Percentiles rank a stretch among this genome's conserved stretches.
Evolutionary conservation across 2,888 invertebrate species (phyloP).

Genomic region (Heliconius sara): DNA sequence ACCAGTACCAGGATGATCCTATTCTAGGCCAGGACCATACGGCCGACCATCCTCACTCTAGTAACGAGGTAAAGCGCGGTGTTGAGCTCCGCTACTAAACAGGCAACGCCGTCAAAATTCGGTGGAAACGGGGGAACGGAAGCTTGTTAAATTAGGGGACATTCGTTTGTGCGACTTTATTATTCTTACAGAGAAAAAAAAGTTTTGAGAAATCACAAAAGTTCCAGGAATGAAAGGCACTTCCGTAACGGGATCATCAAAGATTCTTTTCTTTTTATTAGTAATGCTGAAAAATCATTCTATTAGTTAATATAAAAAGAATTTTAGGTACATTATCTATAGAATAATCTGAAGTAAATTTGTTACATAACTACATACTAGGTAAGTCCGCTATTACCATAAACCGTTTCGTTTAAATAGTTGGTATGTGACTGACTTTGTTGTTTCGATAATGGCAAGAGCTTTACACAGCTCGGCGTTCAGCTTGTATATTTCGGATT

Average conservation of each 20-base stretch:
- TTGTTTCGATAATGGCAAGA: slow-evolving; percentile 17
- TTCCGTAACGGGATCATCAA: slow-evolving; percentile 10
- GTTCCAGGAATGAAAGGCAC: background rate
- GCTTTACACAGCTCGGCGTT: slow-evolving; percentile 7
- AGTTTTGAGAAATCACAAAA: slow-evolving; percentile 1
- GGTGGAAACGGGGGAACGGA: background rate
- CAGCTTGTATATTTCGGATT: slow-evolving; percentile 20
- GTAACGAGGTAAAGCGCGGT: background rate
- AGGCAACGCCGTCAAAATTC: background rate
- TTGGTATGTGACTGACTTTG: slow-evolving; percentile 12
- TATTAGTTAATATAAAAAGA: background rate
- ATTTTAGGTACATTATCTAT: background rate
- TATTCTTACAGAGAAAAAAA: background rate
- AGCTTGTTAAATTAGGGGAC: background rate
- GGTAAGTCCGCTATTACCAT: background rate
- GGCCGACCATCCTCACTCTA: too few relatives aligned
- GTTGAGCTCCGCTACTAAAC: background rate
- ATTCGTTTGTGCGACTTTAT: slow-evolving; percentile 15
- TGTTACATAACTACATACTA: background rate
- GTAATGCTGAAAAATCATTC: background rate
- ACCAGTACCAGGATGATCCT: too few relatives aligned
- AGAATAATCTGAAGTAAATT: background rate
- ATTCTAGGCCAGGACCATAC: too few relatives aligned
- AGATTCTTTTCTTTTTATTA: background rate
- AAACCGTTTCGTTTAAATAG: slow-evolving; percentile 7